Evolutionary conservation across 2,888 invertebrate genomes (phyloP).

Genomic region (Brachylomia viminalis): DNA sequence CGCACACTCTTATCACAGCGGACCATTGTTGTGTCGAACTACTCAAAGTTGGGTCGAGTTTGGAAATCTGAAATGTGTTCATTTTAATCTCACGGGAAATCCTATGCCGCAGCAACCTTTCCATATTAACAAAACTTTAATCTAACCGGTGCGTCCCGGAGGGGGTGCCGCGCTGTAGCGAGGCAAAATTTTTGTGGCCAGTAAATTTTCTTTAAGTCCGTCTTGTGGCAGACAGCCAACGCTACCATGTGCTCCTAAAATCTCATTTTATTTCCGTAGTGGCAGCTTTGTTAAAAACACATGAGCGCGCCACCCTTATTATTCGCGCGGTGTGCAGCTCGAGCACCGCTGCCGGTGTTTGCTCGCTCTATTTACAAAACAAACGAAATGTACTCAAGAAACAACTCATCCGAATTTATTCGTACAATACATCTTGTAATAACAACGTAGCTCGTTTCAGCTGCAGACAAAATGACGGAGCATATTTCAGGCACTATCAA

Average conservation of each 20-base stretch:
- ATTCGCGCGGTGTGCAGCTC: conserved; percentile 45
- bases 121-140: conserved; percentile 86
- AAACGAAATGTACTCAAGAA: conserved; percentile 67
- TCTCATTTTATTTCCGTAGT: conserved; percentile 74
- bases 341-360: conserved; percentile 59
- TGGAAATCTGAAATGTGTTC: conserved; percentile 77
- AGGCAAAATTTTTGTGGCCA: conserved; percentile 82
- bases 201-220: conserved; percentile 86
- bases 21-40: conserved; percentile 68
- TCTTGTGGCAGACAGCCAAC: conserved; percentile 84
- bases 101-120: conserved; percentile 77
- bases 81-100: conserved; percentile 82
- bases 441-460: conserved; percentile 75
- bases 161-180: conserved; percentile 71
- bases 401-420: conserved; percentile 74
- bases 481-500: conserved; percentile 77
- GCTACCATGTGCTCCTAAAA: conserved; percentile 78
- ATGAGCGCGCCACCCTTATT: conserved; percentile 64
- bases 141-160: conserved; percentile 76
- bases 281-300: conserved; percentile 75
- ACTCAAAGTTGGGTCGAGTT: conserved; percentile 68
- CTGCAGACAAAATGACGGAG: conserved; percentile 78
- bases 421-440: conserved; percentile 74
- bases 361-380: conserved; percentile 69
- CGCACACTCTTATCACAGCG: conserved; percentile 71